Percentiles rank a stretch among this genome's conserved stretches.
Conservation (phyloP, 2,113 vertebrate species). For the Sander vitreus region DNA sequence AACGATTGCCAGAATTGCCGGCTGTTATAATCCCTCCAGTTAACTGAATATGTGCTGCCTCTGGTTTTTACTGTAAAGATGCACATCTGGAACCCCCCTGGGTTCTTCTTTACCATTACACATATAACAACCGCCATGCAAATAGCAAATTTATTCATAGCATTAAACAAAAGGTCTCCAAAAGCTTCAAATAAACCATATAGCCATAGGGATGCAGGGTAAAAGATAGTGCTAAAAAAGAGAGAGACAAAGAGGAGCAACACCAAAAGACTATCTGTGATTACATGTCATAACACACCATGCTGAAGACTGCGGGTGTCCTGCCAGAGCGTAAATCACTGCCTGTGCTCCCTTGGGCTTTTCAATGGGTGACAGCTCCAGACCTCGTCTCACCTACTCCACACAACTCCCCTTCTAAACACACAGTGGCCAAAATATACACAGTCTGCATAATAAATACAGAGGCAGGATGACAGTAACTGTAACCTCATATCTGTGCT, state of each 20-base stretch:
- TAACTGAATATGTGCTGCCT: constrained; percentile 44
- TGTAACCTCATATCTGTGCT: constrained; percentile 45
- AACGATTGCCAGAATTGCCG: constrained; percentile 23
- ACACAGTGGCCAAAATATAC: constrained; percentile 38
- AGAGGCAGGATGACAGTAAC: constrained; percentile 38
- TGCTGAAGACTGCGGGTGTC: constrained; percentile 51
- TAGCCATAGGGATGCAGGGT: neutral
- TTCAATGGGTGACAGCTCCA: constrained; percentile 58
- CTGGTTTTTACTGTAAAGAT: constrained; percentile 30
- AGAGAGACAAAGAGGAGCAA: constrained; percentile 23
- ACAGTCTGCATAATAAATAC: constrained; percentile 53
- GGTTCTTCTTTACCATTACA: neutral
- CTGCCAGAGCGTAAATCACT: constrained; percentile 68
- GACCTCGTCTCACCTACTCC: constrained; percentile 54
- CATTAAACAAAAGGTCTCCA: constrained; percentile 6
- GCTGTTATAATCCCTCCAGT: constrained; percentile 34
- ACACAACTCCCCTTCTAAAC: constrained; percentile 3
- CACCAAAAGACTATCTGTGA: constrained; percentile 43
- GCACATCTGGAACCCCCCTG: constrained; percentile 52
- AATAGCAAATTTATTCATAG: constrained; percentile 12
- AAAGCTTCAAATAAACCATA: constrained; percentile 7
- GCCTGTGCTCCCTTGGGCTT: constrained; percentile 43
- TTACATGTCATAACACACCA: constrained; percentile 52
- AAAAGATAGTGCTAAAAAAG: constrained; percentile 8
- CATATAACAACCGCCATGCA: neutral